A percentile compares a stretch with the other conserved stretches of the same genome.
phyloP scores from a whole-genome alignment of 1,140 invertebrate genomes.

The Dendroctonus valens region DNA sequence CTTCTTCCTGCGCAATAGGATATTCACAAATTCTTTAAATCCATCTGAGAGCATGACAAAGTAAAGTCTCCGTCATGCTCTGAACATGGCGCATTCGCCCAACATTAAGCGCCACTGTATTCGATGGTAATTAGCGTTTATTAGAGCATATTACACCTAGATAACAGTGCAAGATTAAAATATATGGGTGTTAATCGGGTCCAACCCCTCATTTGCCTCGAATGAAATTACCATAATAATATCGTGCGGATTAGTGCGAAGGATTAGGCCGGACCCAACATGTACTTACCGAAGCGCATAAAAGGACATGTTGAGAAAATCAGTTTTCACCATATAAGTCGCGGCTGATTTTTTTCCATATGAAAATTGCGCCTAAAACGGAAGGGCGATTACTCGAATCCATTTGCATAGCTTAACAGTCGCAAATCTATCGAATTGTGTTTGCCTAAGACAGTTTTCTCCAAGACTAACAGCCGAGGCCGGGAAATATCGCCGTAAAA shows the following conservation, averaged over 20 bases:
- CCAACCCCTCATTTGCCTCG: background rate
- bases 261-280: background rate
- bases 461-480: background rate
- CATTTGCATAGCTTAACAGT: background rate
- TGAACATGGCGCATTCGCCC: no score
- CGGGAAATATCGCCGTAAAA: conserved; percentile 20
- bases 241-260: background rate
- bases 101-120: no score
- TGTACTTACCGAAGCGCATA: conserved; percentile 1
- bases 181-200: background rate
- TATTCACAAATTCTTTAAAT: no score
- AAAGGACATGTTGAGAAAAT: background rate
- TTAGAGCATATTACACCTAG: no score
- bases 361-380: background rate
- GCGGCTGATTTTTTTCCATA: no score
- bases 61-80: no score
- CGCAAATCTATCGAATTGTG: conserved; percentile 7
- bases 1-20: no score
- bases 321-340: background rate
- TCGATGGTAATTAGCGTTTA: no score
- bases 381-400: background rate
- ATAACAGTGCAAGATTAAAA: no score
- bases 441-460: conserved; percentile 11
- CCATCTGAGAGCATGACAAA: no score
- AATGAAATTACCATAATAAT: conserved; percentile 1